Evolutionary conservation across 2,888 invertebrate genomes (phyloP), one percentile per base, ranked within the genome.

Genomic region (Agrotis exclamationis): DNA sequence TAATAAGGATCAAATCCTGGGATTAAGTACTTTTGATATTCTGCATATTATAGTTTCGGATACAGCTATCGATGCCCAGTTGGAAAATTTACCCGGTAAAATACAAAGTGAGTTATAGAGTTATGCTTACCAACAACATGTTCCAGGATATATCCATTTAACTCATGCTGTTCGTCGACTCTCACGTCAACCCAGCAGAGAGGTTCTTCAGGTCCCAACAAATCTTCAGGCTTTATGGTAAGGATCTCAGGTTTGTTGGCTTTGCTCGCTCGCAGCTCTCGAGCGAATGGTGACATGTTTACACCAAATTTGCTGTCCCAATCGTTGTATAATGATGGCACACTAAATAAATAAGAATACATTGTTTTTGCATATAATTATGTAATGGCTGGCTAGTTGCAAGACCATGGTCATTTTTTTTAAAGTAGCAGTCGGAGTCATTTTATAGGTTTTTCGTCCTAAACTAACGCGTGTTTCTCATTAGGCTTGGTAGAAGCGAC

Each of bases 261-360:
- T 88, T 97, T 97, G 74, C 96, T 95, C 64, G 93, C 88, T 33
- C 98, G 96, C 28, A 98, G 96, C 79, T 97, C 96, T 74, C 96
- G 93, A 0, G 97, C 97, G 87, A 98, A 97, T 62, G 94, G 90
- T 50, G 96, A 96, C 98, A 99, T 98, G 82, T 97, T 97, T 44
- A 99, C 97, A 7, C 98, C 99, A 92, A 96, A 94, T n/a, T 98
- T 97, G 87, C 98, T 92, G 28, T 97, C 95, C 99, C 99, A 99
- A 90, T 97, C 97, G 14, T 97, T 96, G 86, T 97, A 97, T 69
- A 97, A 93, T 13, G 95, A 93, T n/a, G 98, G 97, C 1, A 97
- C 91, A 89, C 97, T 97, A 5, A 53, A 63, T n/a, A n/a, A n/a
- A n/a, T n/a, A n/a, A n/a, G 39, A 44, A 50, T 3, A 28, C 1